A percentile compares a stretch with the other conserved stretches of the same genome.
phyloP scores from a whole-genome alignment of 2,888 invertebrate genomes.

The Pterostichus madidus region DNA sequence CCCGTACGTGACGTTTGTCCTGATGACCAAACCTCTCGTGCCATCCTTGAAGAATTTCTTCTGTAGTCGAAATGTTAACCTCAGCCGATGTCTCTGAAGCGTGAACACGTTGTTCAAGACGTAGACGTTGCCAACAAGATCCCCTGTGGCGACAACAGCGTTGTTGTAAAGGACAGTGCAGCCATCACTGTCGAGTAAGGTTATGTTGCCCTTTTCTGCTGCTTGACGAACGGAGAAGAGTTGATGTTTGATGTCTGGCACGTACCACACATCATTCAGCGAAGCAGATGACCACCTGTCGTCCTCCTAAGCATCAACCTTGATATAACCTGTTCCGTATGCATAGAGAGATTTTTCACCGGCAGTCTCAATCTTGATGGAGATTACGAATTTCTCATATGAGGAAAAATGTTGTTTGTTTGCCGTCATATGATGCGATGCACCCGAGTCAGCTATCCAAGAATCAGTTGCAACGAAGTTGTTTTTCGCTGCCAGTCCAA shows the following conservation, averaged over 20 bases:
- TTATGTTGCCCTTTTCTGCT: constrained; percentile 67
- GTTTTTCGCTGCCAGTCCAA: constrained; percentile 63
- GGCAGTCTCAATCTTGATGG: no score
- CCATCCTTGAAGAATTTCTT: constrained; percentile 69
- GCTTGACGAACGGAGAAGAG: constrained; percentile 69
- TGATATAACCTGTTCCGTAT: constrained; percentile 53
- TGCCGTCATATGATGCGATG: constrained; percentile 65
- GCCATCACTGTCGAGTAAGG: constrained; percentile 65
- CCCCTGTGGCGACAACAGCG: constrained; percentile 69
- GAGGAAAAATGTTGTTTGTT: constrained; percentile 67
- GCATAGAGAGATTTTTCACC: no score
- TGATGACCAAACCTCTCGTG: constrained; percentile 69
- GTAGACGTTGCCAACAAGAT: constrained; percentile 67
- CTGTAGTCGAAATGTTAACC: constrained; percentile 68
- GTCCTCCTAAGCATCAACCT: constrained; percentile 56
- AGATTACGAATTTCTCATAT: constrained; percentile 66
- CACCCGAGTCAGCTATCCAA: constrained; percentile 69
- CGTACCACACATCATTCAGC: constrained; percentile 67
- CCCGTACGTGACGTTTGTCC: constrained; percentile 70
- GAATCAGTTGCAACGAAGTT: constrained; percentile 66
- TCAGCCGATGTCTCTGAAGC: constrained; percentile 64
- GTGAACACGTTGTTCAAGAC: constrained; percentile 68
- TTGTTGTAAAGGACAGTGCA: no score
- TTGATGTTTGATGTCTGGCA: constrained; percentile 67
- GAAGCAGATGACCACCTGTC: constrained; percentile 64